These are phyloP conservation scores for Anneissia japonica DNA, from an alignment of 35 echinoderm and acorn worm species.

Conservation along the genomic window DNA sequence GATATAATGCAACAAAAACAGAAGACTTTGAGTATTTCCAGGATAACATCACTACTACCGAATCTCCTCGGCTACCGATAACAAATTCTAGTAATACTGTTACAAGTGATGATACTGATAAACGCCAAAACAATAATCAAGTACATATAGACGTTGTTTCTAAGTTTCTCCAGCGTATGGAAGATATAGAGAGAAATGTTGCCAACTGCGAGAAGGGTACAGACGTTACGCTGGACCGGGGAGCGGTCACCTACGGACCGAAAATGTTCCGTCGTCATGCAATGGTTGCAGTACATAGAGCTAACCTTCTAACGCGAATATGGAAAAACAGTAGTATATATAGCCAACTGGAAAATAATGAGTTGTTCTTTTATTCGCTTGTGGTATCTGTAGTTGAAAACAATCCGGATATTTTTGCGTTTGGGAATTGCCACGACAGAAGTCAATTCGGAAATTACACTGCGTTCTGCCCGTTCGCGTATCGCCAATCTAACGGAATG, in stretches of 20 bases:
- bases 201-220: constrained; percentile 72
- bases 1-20: no score
- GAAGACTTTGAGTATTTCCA: no score
- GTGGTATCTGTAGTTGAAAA: constrained; percentile 87
- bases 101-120: background rate
- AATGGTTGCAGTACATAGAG: constrained; percentile 56
- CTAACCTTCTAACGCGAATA: constrained; percentile 81
- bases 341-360: constrained; percentile 51
- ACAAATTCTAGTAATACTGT: background rate
- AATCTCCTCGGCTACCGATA: background rate
- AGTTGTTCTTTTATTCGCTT: constrained; percentile 77
- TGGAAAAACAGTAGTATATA: constrained; percentile 58
- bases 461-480: constrained; percentile 85
- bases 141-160: constrained; percentile 24
- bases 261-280: constrained; percentile 76
- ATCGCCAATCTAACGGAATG: constrained; percentile 50
- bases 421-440: constrained; percentile 81
- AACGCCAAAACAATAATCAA: background rate
- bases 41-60: no score
- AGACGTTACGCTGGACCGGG: constrained; percentile 24
- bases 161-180: constrained; percentile 64
- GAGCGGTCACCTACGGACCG: constrained; percentile 69
- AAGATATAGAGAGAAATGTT: constrained; percentile 51
- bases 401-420: constrained; percentile 82
- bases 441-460: constrained; percentile 55